Evolutionary conservation across 2,888 invertebrate genomes (phyloP).

Genomic region (Galerucella calmariensis): DNA sequence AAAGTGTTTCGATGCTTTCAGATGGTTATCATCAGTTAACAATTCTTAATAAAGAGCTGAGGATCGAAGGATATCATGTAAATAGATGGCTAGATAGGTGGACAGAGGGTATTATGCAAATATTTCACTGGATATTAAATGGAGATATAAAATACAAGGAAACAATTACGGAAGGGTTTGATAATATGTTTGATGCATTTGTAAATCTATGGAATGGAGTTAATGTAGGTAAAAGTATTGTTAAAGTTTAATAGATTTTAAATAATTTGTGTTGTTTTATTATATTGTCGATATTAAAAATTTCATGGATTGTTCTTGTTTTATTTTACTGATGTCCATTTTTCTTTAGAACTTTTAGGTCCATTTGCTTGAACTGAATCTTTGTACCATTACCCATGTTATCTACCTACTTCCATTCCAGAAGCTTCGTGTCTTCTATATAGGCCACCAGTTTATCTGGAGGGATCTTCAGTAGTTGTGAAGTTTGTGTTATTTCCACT

Average conservation of each 20-base stretch:
- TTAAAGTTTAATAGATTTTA: background rate
- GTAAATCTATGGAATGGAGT: background rate
- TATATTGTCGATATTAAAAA: background rate
- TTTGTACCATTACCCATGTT: too few relatives aligned
- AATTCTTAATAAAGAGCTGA: background rate
- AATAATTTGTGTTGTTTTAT: background rate
- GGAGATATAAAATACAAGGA: constrained; percentile 19
- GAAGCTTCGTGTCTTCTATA: too few relatives aligned
- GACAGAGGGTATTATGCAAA: background rate
- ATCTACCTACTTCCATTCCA: too few relatives aligned
- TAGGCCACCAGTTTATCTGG: too few relatives aligned
- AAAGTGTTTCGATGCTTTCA: background rate
- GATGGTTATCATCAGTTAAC: background rate
- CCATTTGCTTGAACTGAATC: too few relatives aligned
- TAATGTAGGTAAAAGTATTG: background rate
- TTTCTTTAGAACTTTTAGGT: too few relatives aligned
- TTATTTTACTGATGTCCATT: too few relatives aligned
- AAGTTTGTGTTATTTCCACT: too few relatives aligned
- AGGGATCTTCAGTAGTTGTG: too few relatives aligned
- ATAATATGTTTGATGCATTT: background rate
- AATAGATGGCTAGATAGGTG: background rate
- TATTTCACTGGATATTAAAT: background rate
- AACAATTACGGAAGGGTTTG: constrained; percentile 19
- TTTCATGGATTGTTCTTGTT: too few relatives aligned
- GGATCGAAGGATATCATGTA: background rate